Evolutionary conservation across 2,113 vertebrate species (phyloP), one percentile per base, ranked within the genome.

Genomic region (Galemys pyrenaicus): DNA sequence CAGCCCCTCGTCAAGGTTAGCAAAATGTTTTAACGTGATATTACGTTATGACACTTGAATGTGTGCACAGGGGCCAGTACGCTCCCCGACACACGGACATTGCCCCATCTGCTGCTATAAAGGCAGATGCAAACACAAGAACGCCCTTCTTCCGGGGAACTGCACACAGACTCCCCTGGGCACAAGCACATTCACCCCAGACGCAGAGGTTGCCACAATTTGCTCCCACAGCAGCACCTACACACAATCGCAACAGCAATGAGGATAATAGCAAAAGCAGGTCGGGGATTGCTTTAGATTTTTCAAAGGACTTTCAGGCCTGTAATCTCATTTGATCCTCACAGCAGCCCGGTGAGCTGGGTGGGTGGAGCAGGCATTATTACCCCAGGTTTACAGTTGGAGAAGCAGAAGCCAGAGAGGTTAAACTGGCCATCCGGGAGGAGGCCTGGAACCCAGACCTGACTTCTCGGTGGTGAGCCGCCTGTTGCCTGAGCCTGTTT

Each of bases 221-320:
- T 54, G n/a, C 54, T 87, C 56, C 85, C 37, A 39, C 17, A 4
- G 46, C 35, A 24, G 39, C 60, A 62, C 92, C 85, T 79, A 85
- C 74, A 80, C 85, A 71, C 49, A 78, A 46, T 88, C 82, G 86
- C 58, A 65, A 51, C 41, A 54, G n/a, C 46, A 87, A 35, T 67
- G 49, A 84, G 35, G 70, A 73, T 37, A 77, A 51, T 16, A 87
- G 71, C 67, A 67, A 80, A 71, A 60, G 16, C 60, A 71, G 51
- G 49, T 9, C 37, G 54, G 64, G 37, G 85, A 46, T 56, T 46
- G 81, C 82, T 89, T 92, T 79, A 2, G 65, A 20, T 37, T 51
- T 94, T 92, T 71, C 92, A 89, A 86, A 95, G 82, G 78, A 32
- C n/a, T 91, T 82, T 88, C 75, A 80, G 73, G 78, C 30, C 58